Percentiles rank a stretch among this genome's conserved stretches.
These are phyloP conservation scores for Horisme vitalbata DNA, from an alignment of 2,888 invertebrate species.

Conservation along the genomic window DNA sequence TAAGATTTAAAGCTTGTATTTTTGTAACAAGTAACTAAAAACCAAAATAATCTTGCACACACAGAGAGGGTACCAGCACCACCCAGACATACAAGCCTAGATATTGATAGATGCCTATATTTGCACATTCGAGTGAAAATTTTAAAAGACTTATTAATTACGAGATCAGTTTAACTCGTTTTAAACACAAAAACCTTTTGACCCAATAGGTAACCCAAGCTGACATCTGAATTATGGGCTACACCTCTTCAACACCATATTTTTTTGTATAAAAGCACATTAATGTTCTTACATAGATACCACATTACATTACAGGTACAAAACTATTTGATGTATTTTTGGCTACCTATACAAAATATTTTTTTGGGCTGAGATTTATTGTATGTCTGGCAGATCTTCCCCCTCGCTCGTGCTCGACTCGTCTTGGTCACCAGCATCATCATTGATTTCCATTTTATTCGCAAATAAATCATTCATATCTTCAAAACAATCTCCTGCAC, in stretches of 20 bases:
- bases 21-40: no score
- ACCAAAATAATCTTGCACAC: no score
- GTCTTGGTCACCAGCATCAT: slow-evolving; percentile 72
- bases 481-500: slow-evolving; percentile 89
- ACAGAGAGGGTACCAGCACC: no score
- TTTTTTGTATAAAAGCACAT: slow-evolving; percentile 52
- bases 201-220: no score
- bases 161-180: no score
- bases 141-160: no score
- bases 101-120: no score
- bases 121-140: no score
- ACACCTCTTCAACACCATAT: slow-evolving; percentile 25
- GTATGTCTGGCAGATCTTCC: slow-evolving; percentile 86
- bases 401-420: slow-evolving; percentile 89
- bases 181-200: no score
- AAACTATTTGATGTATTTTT: slow-evolving; percentile 41
- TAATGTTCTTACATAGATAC: slow-evolving; percentile 48
- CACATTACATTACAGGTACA: slow-evolving; percentile 39
- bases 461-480: slow-evolving; percentile 66
- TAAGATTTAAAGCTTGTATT: no score
- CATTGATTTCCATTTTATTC: slow-evolving; percentile 57
- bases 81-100: no score
- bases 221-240: slow-evolving; percentile 11
- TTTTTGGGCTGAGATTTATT: slow-evolving; percentile 63
- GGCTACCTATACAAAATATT: slow-evolving; percentile 38